Conservation (phyloP, 2,888 invertebrate species). For the Idaea biselata region DNA sequence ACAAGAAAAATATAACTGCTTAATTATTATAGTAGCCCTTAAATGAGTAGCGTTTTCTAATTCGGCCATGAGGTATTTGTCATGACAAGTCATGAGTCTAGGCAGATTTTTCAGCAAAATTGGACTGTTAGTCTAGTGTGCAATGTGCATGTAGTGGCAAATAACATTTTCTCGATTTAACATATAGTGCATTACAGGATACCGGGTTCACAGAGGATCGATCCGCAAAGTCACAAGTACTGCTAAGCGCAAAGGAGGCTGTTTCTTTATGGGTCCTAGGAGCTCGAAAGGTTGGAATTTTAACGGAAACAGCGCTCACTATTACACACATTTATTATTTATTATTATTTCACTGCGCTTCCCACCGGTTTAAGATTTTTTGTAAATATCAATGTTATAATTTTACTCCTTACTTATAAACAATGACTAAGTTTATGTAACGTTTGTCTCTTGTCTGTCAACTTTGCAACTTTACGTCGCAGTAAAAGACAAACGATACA, state of each 20-base stretch:
- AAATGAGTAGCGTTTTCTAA: no score
- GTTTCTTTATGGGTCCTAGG: slow-evolving; percentile 96
- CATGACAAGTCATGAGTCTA: no score
- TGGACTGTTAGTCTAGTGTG: slow-evolving; percentile 25
- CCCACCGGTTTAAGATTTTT: slow-evolving; percentile 20
- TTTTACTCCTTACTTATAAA: no score
- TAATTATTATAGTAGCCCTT: no score
- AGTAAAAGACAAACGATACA: no score
- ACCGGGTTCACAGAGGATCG: slow-evolving; percentile 84
- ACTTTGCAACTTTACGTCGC: no score
- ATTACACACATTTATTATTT: slow-evolving; percentile 44
- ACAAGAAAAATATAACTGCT: no score
- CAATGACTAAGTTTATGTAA: no score
- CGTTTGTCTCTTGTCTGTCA: no score
- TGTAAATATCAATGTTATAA: slow-evolving; percentile 9
- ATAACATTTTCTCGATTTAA: slow-evolving; percentile 73
- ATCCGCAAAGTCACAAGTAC: slow-evolving; percentile 87
- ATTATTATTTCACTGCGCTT: slow-evolving; percentile 20
- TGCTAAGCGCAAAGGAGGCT: slow-evolving; percentile 96
- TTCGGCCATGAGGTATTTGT: no score
- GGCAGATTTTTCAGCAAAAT: no score
- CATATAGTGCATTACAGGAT: slow-evolving; percentile 84
- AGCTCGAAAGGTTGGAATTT: slow-evolving; percentile 91
- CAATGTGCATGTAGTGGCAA: slow-evolving; percentile 71
- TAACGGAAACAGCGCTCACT: slow-evolving; percentile 53